A percentile compares a stretch with the other conserved stretches of the same genome.
phyloP scores from a whole-genome alignment of 2,888 invertebrate species.

The Patella ulyssiponensis region DNA sequence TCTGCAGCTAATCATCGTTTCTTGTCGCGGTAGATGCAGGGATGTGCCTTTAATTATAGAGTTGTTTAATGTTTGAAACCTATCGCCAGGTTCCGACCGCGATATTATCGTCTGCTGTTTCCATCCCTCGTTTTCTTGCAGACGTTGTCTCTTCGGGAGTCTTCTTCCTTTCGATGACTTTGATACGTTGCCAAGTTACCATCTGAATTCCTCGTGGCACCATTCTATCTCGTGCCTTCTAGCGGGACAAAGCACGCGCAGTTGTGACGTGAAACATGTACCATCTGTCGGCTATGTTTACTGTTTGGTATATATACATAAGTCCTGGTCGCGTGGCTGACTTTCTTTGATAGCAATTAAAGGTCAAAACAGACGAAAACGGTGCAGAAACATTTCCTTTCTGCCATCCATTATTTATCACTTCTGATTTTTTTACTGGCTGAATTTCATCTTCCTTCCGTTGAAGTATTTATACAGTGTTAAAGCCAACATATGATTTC shows the following conservation, averaged over 20 bases:
- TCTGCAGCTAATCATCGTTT: too few species aligned
- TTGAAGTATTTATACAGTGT: neutral
- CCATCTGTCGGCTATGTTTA: constrained; percentile 6
- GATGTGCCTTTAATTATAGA: too few species aligned
- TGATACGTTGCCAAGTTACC: constrained; percentile 4
- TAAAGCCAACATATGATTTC: too few species aligned
- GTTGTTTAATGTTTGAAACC: neutral
- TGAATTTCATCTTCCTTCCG: neutral
- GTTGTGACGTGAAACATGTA: constrained; percentile 4
- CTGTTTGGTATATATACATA: neutral
- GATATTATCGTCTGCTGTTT: constrained; percentile 3
- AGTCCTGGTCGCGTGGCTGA: constrained; percentile 7
- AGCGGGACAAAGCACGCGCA: constrained; percentile 9
- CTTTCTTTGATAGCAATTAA: neutral
- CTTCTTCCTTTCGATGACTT: constrained; percentile 10
- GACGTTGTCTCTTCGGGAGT: neutral
- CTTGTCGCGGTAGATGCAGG: too few species aligned
- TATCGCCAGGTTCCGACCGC: neutral
- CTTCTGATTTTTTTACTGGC: too few species aligned
- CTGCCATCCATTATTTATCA: too few species aligned
- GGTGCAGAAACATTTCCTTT: neutral
- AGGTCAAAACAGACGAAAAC: constrained; percentile 1
- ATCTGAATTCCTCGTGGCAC: constrained; percentile 1
- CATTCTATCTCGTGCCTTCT: constrained; percentile 3
- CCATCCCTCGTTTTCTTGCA: neutral